Evolutionary conservation across 2,888 invertebrate genomes (phyloP).

Genomic region (Calliphora vomitoria): DNA sequence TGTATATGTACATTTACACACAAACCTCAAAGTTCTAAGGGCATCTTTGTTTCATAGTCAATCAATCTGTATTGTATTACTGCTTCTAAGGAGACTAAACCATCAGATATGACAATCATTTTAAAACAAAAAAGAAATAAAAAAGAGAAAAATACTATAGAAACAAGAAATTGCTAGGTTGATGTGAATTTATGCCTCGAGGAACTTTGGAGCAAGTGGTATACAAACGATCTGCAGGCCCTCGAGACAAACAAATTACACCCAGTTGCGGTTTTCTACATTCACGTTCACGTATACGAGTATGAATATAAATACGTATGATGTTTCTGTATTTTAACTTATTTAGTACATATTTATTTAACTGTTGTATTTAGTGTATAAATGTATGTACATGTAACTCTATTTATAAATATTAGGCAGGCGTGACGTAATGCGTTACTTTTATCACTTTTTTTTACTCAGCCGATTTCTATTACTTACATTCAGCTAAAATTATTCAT

Average conservation of each 20-base stretch:
- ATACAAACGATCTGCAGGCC: slow-evolving; percentile 13
- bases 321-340: background rate
- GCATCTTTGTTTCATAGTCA: slow-evolving; percentile 60
- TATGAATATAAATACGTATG: too few species aligned
- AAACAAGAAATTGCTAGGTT: slow-evolving; percentile 14
- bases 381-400: too few species aligned
- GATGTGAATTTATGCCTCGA: slow-evolving; percentile 21
- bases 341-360: background rate
- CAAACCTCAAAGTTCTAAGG: slow-evolving; percentile 53
- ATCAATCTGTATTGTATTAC: slow-evolving; percentile 66
- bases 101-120: slow-evolving; percentile 62
- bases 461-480: too few species aligned
- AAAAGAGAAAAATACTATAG: background rate
- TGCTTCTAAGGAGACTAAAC: slow-evolving; percentile 31
- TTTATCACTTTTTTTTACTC: too few species aligned
- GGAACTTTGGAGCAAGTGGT: background rate
- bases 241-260: slow-evolving; percentile 32
- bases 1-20: slow-evolving; percentile 17
- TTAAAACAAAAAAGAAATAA: slow-evolving; percentile 20
- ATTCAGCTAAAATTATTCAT: too few species aligned
- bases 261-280: slow-evolving; percentile 1
- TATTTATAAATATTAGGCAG: background rate
- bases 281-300: background rate
- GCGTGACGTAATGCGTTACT: background rate
- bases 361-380: background rate